Evolutionary conservation across 1,140 invertebrate species (phyloP).

Genomic region (Nephotettix cincticeps): DNA sequence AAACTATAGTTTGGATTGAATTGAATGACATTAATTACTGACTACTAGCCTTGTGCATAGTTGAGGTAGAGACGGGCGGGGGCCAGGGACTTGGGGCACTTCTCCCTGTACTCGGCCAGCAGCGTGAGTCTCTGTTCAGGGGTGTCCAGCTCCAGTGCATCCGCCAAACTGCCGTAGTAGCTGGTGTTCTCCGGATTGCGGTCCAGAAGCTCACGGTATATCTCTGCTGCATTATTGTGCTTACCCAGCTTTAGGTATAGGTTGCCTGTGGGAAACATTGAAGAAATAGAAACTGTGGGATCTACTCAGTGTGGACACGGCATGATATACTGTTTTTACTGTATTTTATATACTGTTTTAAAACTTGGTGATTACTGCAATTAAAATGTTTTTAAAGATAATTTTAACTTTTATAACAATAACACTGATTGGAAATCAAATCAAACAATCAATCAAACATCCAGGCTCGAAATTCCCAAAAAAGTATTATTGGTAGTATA

Average conservation of each 20-base stretch:
- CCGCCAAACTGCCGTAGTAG: conserved; percentile 89
- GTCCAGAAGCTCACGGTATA: conserved; percentile 83
- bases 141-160: conserved; percentile 70
- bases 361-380: no score
- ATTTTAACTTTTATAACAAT: no score
- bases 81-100: conserved; percentile 83
- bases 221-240: conserved; percentile 70
- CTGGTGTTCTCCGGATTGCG: conserved; percentile 95
- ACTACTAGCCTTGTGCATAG: conserved; percentile 64
- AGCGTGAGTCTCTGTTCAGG: conserved; percentile 76
- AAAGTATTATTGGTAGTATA: no score
- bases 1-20: no score
- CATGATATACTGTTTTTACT: no score
- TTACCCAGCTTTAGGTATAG: conserved; percentile 66
- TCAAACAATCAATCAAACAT: no score
- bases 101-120: conserved; percentile 72
- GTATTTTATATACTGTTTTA: no score
- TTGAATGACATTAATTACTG: neutral
- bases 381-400: no score
- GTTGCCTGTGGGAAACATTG: conserved; percentile 46
- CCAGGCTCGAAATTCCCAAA: no score
- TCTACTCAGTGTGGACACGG: no score
- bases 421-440: no score
- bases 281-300: conserved; percentile 25
- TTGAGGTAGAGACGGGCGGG: conserved; percentile 85